phyloP scores from a whole-genome alignment of 2,113 vertebrate genomes.

The Paradisaea rubra region DNA sequence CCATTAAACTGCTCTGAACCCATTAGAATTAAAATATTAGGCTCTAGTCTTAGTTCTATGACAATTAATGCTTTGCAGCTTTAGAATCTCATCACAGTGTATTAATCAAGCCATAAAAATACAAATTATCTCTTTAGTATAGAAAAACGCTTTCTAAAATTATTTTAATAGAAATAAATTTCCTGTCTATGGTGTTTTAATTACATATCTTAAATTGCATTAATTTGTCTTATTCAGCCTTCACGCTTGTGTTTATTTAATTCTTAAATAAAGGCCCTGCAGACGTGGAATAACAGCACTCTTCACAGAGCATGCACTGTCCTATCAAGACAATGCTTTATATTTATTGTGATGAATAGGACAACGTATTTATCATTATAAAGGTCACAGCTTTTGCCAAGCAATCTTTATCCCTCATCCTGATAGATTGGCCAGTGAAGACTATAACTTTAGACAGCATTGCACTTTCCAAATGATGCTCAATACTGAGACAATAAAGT shows the following conservation, averaged over 20 bases:
- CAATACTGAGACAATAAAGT: not conserved
- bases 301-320: not conserved
- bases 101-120: slow-evolving; percentile 25
- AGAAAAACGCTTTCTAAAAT: not conserved
- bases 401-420: not conserved
- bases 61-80: slow-evolving; percentile 14
- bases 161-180: slow-evolving; percentile 8
- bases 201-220: not conserved
- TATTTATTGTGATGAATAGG: slow-evolving; percentile 1
- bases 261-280: not conserved
- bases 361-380: slow-evolving; percentile 13
- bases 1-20: not conserved
- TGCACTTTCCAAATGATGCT: not conserved
- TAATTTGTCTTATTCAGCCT: not conserved
- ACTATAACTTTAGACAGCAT: not conserved
- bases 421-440: not conserved
- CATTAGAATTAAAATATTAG: slow-evolving; percentile 18
- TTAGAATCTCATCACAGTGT: slow-evolving; percentile 2
- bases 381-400: slow-evolving; percentile 21
- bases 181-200: not conserved
- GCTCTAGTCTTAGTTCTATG: not conserved
- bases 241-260: not conserved
- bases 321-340: not conserved
- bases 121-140: slow-evolving; percentile 14
- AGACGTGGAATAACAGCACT: not conserved